phyloP scores from a whole-genome alignment of 2,113 vertebrate genomes.

The Apodemus sylvaticus region DNA sequence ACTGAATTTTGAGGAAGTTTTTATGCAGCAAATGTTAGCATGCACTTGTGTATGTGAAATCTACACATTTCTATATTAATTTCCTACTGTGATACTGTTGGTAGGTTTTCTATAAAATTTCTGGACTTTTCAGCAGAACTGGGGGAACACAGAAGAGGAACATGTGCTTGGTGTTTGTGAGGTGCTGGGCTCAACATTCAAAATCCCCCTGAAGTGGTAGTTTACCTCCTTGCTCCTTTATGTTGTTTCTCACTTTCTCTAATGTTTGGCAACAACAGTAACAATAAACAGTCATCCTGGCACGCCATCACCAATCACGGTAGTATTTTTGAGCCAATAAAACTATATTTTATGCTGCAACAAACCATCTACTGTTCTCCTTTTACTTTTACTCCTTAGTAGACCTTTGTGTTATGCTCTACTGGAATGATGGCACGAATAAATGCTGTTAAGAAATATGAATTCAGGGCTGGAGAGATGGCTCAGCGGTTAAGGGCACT shows the following conservation, averaged over 20 bases:
- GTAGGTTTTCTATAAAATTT: slow-evolving; percentile 11
- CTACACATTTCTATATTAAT: not conserved
- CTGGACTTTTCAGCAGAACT: not conserved
- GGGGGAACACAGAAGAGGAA: not conserved
- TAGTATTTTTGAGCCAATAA: not conserved
- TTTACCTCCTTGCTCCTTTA: not conserved
- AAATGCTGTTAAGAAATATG: not conserved
- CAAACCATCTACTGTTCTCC: not conserved
- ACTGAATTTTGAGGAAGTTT: not conserved
- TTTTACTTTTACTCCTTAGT: not conserved
- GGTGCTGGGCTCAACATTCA: not conserved
- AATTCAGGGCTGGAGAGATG: not conserved
- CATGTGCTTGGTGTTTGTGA: not conserved
- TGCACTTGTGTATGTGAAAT: too few species aligned
- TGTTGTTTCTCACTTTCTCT: slow-evolving; percentile 19
- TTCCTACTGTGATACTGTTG: not conserved
- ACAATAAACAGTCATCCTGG: slow-evolving; percentile 28
- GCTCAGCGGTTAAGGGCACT: too few species aligned
- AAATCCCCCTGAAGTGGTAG: not conserved
- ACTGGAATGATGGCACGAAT: not conserved
- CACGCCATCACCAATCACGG: not conserved
- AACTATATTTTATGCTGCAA: slow-evolving; percentile 19
- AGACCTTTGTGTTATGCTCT: not conserved
- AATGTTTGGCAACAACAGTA: not conserved
- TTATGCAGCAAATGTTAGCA: not conserved